These are phyloP conservation scores for Drosophila tristis DNA, from an alignment of 1,140 invertebrate species.

Conservation along the genomic window DNA sequence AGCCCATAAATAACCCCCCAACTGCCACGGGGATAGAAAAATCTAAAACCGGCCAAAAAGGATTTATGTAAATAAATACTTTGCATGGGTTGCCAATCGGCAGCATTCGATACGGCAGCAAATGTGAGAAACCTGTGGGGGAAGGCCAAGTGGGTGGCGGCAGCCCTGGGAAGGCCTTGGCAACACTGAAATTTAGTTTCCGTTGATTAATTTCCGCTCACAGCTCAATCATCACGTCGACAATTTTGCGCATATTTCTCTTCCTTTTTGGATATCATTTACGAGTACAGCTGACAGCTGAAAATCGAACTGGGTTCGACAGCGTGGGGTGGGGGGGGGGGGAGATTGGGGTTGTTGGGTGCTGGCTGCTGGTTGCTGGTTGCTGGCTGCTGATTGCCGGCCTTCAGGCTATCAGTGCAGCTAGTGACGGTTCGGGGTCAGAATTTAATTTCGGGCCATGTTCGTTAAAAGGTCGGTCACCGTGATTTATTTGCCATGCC, in stretches of 20 bases:
- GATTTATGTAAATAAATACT: slow-evolving; percentile 64
- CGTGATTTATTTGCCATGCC: slow-evolving; percentile 69
- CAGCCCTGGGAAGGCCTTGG: slow-evolving; percentile 6
- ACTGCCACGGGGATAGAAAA: slow-evolving; percentile 14
- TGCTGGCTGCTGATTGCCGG: neutral
- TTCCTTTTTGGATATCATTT: slow-evolving; percentile 30
- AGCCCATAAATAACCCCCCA: slow-evolving; percentile 63
- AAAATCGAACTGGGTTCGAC: slow-evolving; percentile 39
- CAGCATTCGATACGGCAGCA: slow-evolving; percentile 32
- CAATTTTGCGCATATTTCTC: slow-evolving; percentile 67
- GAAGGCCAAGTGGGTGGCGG: neutral
- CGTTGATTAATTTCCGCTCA: slow-evolving; percentile 78
- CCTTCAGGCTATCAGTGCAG: slow-evolving; percentile 45
- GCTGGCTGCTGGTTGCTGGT: neutral
- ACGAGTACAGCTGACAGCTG: slow-evolving; percentile 19
- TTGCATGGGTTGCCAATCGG: slow-evolving; percentile 12
- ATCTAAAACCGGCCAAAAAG: slow-evolving; percentile 21
- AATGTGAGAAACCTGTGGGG: slow-evolving; percentile 18
- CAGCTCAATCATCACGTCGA: slow-evolving; percentile 69
- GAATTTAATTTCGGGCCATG: slow-evolving; percentile 62
- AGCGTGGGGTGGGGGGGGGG: neutral
- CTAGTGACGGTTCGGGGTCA: slow-evolving; percentile 31
- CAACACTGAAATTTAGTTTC: slow-evolving; percentile 65
- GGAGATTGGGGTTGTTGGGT: neutral
- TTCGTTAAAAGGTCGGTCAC: slow-evolving; percentile 65